These are phyloP conservation scores for Pantelozetes paolii DNA, from an alignment of 2,888 invertebrate genomes.

Conservation along the genomic window DNA sequence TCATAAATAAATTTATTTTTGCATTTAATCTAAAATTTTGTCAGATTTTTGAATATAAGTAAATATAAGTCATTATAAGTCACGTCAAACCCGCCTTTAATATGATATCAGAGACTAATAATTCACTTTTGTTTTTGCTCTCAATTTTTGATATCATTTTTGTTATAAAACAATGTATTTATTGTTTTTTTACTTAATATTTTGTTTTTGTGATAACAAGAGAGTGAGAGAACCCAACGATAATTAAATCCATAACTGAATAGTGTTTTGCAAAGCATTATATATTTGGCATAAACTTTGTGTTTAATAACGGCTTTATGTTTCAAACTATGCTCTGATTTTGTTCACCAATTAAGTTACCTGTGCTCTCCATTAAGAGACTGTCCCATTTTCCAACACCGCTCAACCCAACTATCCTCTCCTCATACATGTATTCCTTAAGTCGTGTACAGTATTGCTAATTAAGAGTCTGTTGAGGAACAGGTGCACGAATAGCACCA, in stretches of 20 bases:
- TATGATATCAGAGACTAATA: not conserved
- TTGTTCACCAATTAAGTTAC: conserved; percentile 10
- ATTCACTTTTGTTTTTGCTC: conserved; percentile 19
- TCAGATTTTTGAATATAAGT: no score
- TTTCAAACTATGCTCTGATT: conserved; percentile 17
- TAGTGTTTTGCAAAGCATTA: no score
- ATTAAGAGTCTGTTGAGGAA: conserved; percentile 15
- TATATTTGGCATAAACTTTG: no score
- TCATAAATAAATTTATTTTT: no score
- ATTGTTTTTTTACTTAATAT: no score
- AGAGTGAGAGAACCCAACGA: not conserved
- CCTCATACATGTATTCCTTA: not conserved
- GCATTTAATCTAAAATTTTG: no score
- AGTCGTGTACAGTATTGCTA: conserved; percentile 24
- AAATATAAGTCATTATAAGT: not conserved
- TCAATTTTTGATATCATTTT: conserved; percentile 1
- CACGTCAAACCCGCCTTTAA: conserved; percentile 18
- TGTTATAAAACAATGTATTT: no score
- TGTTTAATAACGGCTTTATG: not conserved
- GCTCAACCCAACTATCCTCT: not conserved
- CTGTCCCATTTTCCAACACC: conserved; percentile 23
- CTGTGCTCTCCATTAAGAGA: no score
- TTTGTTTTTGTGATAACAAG: no score
- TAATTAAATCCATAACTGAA: not conserved
- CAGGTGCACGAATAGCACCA: conserved; percentile 30